phyloP scores from a whole-genome alignment of 2,797 vertebrate genomes.

The Oophaga sylvatica region DNA sequence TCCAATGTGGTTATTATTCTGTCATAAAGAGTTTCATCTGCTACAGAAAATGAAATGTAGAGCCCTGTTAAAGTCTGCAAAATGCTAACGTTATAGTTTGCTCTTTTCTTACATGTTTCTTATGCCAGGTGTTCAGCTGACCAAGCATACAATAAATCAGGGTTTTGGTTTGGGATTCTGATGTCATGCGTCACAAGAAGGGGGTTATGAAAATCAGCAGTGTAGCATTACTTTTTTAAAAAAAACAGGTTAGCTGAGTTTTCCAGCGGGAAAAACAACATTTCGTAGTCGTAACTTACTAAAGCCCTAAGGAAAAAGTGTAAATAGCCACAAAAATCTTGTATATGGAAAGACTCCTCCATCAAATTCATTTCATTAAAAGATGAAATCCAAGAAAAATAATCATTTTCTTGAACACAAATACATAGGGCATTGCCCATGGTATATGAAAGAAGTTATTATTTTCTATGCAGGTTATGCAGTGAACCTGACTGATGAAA shows the following conservation, averaged over 20 bases:
- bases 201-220: constrained; percentile 46
- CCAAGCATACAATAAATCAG: constrained; percentile 44
- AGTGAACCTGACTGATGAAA: background rate
- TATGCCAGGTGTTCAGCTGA: constrained; percentile 47
- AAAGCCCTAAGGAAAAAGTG: constrained; percentile 36
- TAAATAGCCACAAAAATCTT: constrained; percentile 50
- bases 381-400: constrained; percentile 44
- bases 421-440: constrained; percentile 24
- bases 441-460: constrained; percentile 23
- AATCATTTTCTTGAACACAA: constrained; percentile 33
- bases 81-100: constrained; percentile 4
- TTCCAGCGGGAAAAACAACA: constrained; percentile 45
- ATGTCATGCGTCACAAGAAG: constrained; percentile 41
- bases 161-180: constrained; percentile 38
- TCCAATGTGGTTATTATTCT: constrained; percentile 34
- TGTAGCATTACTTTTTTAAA: constrained; percentile 35
- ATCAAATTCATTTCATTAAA: constrained; percentile 48
- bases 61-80: background rate
- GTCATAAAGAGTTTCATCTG: constrained; percentile 45
- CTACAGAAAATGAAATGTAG: constrained; percentile 4
- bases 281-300: constrained; percentile 40
- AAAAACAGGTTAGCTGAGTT: constrained; percentile 32
- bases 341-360: constrained; percentile 39
- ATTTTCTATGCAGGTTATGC: background rate
- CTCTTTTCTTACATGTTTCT: constrained; percentile 25